Evolutionary conservation across 2,113 vertebrate species (phyloP).

Genomic region (Tyto alba): DNA sequence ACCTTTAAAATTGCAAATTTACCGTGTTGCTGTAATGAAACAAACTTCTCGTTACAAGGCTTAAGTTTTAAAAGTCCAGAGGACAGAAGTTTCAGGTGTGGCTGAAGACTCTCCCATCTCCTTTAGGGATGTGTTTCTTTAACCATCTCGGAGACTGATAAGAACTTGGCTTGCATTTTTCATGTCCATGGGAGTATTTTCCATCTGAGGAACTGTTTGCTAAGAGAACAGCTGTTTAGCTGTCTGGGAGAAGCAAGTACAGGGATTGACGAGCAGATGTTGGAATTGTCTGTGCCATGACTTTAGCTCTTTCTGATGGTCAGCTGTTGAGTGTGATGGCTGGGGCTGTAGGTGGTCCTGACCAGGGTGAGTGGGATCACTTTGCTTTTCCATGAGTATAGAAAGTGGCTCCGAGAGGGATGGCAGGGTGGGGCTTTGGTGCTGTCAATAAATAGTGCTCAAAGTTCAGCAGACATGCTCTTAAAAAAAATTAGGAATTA

Average conservation of each 20-base stretch:
- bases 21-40: not conserved
- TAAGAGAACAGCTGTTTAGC: not conserved
- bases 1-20: fast-evolving
- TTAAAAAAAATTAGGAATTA: conserved; percentile 38
- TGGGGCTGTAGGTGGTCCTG: not conserved
- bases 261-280: fast-evolving
- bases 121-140: not conserved
- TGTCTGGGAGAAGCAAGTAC: not conserved
- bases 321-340: fast-evolving
- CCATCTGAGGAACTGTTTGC: fast-evolving
- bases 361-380: fast-evolving
- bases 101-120: not conserved
- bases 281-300: not conserved
- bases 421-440: not conserved
- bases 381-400: not conserved
- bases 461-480: conserved; percentile 61
- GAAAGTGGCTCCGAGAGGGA: not conserved
- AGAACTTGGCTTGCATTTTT: not conserved
- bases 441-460: conserved; percentile 44
- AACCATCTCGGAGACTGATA: not conserved
- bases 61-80: not conserved
- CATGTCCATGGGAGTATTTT: not conserved
- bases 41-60: fast-evolving
- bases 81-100: not conserved
- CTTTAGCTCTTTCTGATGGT: not conserved